Conservation (phyloP, 2,888 invertebrate species). For the Rhyacophila evoluta region DNA sequence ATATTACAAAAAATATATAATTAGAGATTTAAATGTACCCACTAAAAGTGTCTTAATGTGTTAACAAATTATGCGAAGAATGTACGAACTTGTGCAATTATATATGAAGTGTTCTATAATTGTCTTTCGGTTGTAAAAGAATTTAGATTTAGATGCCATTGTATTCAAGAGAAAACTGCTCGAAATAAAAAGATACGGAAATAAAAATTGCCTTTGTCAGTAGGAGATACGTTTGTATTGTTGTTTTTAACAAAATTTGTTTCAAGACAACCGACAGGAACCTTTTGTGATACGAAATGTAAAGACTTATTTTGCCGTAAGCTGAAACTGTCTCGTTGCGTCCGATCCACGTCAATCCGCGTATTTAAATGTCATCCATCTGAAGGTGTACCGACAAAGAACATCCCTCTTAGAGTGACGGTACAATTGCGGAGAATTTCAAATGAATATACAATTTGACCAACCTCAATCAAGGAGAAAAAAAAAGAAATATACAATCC, state of each 20-base stretch:
- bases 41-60: no score
- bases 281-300: constrained; percentile 32
- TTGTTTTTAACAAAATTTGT: constrained; percentile 21
- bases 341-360: constrained; percentile 25
- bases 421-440: neutral
- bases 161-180: neutral
- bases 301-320: constrained; percentile 32
- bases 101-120: neutral
- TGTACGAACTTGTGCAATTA: no score
- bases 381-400: constrained; percentile 9
- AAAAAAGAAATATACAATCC: no score
- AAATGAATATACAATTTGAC: constrained; percentile 26
- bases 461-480: neutral
- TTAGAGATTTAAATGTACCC: no score
- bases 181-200: constrained; percentile 5
- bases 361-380: constrained; percentile 22
- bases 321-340: constrained; percentile 29
- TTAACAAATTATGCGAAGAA: no score
- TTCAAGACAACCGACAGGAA: constrained; percentile 23
- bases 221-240: neutral
- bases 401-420: neutral
- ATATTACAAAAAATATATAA: no score
- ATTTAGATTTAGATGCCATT: neutral
- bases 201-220: constrained; percentile 1
- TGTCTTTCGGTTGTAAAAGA: neutral